Base-by-base conservation (phyloP, 2,888 invertebrate genomes). In the Ectemnius cavifrons region DNA sequence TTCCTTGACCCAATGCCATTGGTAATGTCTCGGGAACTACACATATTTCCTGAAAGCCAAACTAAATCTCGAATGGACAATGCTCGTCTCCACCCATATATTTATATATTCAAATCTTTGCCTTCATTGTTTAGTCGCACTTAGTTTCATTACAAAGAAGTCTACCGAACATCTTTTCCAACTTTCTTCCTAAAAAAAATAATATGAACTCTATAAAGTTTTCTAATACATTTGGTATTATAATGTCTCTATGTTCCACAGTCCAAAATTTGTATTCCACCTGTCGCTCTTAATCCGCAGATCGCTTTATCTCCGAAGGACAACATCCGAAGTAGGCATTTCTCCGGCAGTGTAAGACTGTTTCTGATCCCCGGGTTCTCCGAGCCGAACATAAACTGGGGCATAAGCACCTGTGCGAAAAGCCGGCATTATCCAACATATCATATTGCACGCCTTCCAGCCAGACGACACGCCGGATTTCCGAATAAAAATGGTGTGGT, bases 361-460 rank as follows among this genome's bases (percentile, higher is more conserved):
- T 16, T n/a, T 16, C 18, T n/a, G 52, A 52, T 52, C 16, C 16
- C 37, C 37, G 8, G 37, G 37, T 11, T 37, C 37, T 37, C 8
- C 37, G 11, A 6, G 5, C 4, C 18, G 67, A 61, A 77, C 78
- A 68, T 84, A 85, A 83, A 82, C 65, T 71, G 52, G 69, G 23
- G 67, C 75, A 62, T 78, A 77, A 80, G 83, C 85, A 86, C 82
- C 86, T 85, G 85, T 69, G 79, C 76, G 79, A 63, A 59, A 61
- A 67, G 14, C 16, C 52, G 52, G 37, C 37, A 67, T 56, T 76
- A 75, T 63, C 59, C 76, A 59, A 73, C 72, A 66, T 65, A 62
- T 74, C 62, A 64, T 67, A 52, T 63, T 60, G 73, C 78, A 78
- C 78, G 77, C 77, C 73, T 81, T 80, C 82, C 82, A 69, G 71